Conservation (phyloP, 2,888 invertebrate genomes). For the Flexamia atlantica region DNA sequence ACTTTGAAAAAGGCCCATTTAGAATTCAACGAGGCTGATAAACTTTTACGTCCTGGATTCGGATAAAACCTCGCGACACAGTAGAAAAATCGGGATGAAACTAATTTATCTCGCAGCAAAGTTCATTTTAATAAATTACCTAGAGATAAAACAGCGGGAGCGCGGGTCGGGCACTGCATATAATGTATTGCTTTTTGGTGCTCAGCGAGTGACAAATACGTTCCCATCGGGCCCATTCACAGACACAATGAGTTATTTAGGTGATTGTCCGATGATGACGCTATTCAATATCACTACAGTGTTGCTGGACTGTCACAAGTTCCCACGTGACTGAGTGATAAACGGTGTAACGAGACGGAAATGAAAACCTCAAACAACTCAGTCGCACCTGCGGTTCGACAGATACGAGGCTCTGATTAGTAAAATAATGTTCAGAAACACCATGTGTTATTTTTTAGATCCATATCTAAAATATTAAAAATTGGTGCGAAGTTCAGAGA, state of each 20-base stretch:
- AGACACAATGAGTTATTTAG: constrained; percentile 51
- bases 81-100: not conserved
- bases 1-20: no score
- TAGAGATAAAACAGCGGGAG: not conserved
- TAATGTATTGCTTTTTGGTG: constrained; percentile 36
- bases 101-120: not conserved
- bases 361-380: not conserved
- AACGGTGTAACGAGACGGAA: constrained; percentile 20
- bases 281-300: constrained; percentile 31
- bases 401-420: no score
- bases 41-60: no score
- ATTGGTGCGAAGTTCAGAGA: no score
- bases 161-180: not conserved
- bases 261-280: constrained; percentile 43
- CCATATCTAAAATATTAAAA: no score
- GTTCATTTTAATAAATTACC: constrained; percentile 29
- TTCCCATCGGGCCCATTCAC: constrained; percentile 30
- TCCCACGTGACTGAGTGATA: constrained; percentile 9
- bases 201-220: constrained; percentile 18
- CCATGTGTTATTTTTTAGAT: no score
- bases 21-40: no score
- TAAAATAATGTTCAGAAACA: no score
- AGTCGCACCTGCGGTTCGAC: no score
- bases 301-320: not conserved
- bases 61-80: no score